Evolutionary conservation across 1,140 invertebrate species (phyloP).

Genomic region (Drosophila sturtevanti): DNA sequence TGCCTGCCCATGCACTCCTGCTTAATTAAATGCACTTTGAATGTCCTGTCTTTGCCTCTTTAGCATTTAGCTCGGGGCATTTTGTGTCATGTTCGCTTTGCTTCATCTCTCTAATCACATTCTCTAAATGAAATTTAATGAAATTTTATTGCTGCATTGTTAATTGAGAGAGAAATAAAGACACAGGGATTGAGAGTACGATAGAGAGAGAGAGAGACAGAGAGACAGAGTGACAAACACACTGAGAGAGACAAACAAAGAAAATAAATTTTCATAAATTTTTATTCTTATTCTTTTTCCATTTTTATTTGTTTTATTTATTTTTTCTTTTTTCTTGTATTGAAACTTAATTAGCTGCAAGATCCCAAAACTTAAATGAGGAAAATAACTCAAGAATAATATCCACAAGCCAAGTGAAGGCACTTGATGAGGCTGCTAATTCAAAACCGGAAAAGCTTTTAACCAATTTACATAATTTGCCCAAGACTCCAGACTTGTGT

Average conservation of each 20-base stretch:
- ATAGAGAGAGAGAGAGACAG: not conserved
- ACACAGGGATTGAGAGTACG: not conserved
- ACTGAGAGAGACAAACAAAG: not conserved
- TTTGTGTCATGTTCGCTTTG: slow-evolving; percentile 41
- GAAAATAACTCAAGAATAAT: slow-evolving; percentile 57
- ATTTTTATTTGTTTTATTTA: not conserved
- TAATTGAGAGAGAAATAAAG: slow-evolving; percentile 11
- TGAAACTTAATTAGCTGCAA: slow-evolving; percentile 43
- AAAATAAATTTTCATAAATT: not conserved
- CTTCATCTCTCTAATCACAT: slow-evolving; percentile 49
- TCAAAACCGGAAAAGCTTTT: slow-evolving; percentile 81
- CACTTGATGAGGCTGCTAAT: slow-evolving; percentile 77
- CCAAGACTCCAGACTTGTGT: slow-evolving; percentile 36
- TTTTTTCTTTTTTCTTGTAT: slow-evolving; percentile 3
- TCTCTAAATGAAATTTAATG: slow-evolving; percentile 60
- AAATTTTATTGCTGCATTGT: slow-evolving; percentile 47
- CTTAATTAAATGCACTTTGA: slow-evolving; percentile 80
- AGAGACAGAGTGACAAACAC: not conserved
- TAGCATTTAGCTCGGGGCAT: slow-evolving; percentile 52
- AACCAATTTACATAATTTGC: slow-evolving; percentile 80
- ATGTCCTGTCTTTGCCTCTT: slow-evolving; percentile 54
- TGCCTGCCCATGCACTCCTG: slow-evolving; percentile 26
- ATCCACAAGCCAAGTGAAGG: slow-evolving; percentile 40
- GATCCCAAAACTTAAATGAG: slow-evolving; percentile 40
- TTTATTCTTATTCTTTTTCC: not conserved